These are phyloP conservation scores for Fistularia tabacaria DNA, from an alignment of 2,797 vertebrate genomes.

Conservation along the genomic window DNA sequence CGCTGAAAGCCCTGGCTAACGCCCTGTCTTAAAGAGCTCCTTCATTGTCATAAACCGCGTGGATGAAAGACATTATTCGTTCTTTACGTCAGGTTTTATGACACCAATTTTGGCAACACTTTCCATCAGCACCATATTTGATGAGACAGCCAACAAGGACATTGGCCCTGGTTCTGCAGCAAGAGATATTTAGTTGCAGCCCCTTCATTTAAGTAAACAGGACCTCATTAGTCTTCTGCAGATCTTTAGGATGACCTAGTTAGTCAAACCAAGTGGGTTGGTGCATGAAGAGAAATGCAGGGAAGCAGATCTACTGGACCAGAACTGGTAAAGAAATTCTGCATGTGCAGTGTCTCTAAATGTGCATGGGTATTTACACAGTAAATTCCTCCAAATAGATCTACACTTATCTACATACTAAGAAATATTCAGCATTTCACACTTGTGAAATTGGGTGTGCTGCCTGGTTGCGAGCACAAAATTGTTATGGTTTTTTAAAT, in stretches of 20 bases:
- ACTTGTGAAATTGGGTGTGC: neutral
- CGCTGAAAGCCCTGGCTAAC: too few species aligned
- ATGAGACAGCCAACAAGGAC: neutral
- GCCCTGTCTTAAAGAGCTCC: constrained; percentile 4
- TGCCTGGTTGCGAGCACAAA: neutral
- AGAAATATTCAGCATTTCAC: neutral
- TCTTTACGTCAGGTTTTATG: constrained; percentile 11
- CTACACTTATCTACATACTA: too few species aligned
- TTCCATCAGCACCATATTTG: constrained; percentile 25
- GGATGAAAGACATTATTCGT: constrained; percentile 3
- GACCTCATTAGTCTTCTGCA: too few species aligned
- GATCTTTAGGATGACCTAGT: too few species aligned
- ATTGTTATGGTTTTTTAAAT: neutral
- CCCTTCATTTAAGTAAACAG: too few species aligned
- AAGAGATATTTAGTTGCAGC: too few species aligned
- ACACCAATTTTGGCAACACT: constrained; percentile 30
- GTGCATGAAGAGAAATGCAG: too few species aligned
- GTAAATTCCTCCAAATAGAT: neutral
- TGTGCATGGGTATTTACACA: too few species aligned
- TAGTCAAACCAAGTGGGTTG: neutral
- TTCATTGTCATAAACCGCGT: constrained; percentile 9
- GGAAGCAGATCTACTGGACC: too few species aligned
- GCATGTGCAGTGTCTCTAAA: too few species aligned
- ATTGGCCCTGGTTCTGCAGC: too few species aligned
- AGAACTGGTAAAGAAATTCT: too few species aligned